Evolutionary conservation across 2,113 vertebrate species (phyloP).

Genomic region (Scatophagus argus): DNA sequence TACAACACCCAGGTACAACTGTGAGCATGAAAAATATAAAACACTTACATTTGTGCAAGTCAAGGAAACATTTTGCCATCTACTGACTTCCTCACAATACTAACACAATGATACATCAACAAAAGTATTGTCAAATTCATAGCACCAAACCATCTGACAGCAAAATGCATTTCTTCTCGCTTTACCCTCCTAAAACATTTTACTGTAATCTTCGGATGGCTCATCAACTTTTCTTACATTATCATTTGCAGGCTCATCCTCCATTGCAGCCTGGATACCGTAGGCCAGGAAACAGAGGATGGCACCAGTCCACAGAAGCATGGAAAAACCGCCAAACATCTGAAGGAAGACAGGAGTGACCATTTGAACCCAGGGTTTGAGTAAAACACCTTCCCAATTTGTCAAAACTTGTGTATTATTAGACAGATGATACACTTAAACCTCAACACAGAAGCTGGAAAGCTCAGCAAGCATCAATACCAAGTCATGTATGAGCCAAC

Average conservation of each 20-base stretch:
- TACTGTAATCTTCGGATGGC: not conserved
- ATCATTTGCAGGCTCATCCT: conserved; percentile 90
- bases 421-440: no score
- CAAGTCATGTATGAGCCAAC: not conserved
- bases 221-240: conserved; percentile 84
- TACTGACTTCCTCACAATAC: no score
- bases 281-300: conserved; percentile 95
- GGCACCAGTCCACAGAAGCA: conserved; percentile 96
- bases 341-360: not conserved
- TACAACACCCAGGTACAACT: conserved; percentile 96
- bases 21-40: conserved; percentile 18
- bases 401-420: no score
- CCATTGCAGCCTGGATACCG: conserved; percentile 88
- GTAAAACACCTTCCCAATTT: not conserved
- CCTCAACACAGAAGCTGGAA: not conserved
- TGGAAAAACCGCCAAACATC: conserved; percentile 88
- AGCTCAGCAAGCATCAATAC: not conserved
- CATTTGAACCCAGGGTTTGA: no score
- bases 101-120: no score
- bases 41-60: not conserved
- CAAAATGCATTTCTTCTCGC: not conserved
- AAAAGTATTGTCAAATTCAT: no score
- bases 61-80: not conserved
- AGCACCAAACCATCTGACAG: no score
- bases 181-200: not conserved